Conservation (phyloP, 2,797 vertebrate species). For the Falco peregrinus region DNA sequence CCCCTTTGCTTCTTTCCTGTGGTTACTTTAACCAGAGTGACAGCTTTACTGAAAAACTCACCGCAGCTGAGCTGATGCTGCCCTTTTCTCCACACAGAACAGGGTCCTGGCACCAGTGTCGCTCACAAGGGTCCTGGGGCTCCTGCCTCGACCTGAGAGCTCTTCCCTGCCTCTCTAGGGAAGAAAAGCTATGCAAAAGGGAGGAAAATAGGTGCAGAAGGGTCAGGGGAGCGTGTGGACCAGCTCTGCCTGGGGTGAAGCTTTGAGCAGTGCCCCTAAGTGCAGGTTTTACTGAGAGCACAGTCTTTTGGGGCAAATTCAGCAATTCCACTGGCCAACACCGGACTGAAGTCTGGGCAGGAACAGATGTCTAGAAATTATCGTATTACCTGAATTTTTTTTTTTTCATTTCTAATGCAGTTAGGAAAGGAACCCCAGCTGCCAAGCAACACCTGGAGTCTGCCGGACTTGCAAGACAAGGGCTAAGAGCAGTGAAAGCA, state of each 20-base stretch:
- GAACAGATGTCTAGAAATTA: not conserved
- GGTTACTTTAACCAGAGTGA: slow-evolving; percentile 66
- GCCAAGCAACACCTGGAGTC: not conserved
- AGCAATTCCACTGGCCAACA: not conserved
- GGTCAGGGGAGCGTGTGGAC: fast-evolving
- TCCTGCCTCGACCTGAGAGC: not conserved
- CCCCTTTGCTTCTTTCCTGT: slow-evolving; percentile 71
- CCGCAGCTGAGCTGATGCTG: slow-evolving; percentile 39
- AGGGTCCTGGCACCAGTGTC: not conserved
- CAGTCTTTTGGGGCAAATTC: not conserved
- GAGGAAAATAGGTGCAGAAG: not conserved
- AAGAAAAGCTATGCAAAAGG: not conserved
- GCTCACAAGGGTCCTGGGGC: fast-evolving
- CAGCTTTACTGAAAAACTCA: slow-evolving; percentile 71
- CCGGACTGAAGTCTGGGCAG: not conserved
- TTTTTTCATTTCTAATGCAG: not conserved
- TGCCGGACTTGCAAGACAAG: not conserved
- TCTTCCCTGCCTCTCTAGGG: not conserved
- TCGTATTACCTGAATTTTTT: too few relatives aligned
- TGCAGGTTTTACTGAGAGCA: not conserved
- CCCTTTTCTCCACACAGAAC: not conserved
- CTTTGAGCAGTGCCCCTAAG: fast-evolving
- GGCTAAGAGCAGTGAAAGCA: fast-evolving
- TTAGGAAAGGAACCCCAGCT: not conserved
- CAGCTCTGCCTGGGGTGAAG: not conserved